Percentiles rank a stretch among this genome's conserved stretches.
Evolutionary conservation across 2,113 vertebrate species (phyloP).

Genomic region (Tachysurus fulvidraco): DNA sequence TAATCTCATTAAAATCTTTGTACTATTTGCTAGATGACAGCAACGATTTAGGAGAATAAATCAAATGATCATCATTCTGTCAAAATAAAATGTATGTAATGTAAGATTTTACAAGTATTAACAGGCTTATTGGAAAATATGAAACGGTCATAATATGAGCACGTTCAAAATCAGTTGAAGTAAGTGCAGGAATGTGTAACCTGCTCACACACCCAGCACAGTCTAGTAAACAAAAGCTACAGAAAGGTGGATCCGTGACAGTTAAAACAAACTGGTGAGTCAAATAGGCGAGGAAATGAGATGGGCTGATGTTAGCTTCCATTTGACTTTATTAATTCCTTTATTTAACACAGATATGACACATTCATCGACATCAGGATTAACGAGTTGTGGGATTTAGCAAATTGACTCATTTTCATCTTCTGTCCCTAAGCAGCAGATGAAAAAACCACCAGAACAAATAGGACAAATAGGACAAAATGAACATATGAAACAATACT

Average conservation of each 20-base stretch:
- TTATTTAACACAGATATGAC: not conserved
- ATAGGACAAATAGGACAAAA: not conserved
- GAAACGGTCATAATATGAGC: not conserved
- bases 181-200: constrained; percentile 6
- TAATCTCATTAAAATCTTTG: not conserved
- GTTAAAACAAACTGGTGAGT: not conserved
- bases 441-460: not conserved
- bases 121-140: not conserved
- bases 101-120: not conserved
- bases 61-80: not conserved
- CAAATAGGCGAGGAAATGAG: not conserved
- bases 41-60: not conserved
- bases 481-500: not conserved
- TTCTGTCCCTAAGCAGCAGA: not conserved
- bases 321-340: not conserved
- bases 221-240: not conserved
- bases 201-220: constrained; percentile 29
- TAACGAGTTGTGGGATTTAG: not conserved
- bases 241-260: not conserved
- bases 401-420: not conserved
- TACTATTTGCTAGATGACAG: not conserved
- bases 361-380: not conserved
- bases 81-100: not conserved
- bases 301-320: not conserved
- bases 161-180: not conserved